Conservation (phyloP, 92 coral and sea anemone genomes). For the Zoanthus gigantus region DNA sequence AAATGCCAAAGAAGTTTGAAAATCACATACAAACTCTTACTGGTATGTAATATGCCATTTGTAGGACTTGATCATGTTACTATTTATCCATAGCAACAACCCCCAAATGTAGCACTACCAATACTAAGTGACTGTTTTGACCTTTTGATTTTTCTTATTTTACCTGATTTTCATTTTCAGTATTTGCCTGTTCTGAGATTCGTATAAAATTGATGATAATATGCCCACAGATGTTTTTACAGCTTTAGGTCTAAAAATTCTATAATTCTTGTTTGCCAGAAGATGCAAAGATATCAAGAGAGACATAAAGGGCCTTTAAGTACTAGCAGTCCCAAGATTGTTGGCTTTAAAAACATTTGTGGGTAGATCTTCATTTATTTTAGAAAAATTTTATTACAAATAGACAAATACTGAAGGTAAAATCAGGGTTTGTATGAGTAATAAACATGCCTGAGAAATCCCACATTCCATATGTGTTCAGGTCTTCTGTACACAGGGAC, state of each 20-base stretch:
- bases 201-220: constrained; percentile 10
- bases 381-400: constrained; percentile 6
- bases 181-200: constrained; percentile 12
- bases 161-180: constrained; percentile 4
- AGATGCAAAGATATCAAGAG: neutral
- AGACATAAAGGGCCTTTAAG: neutral
- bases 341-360: constrained; percentile 2
- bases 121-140: neutral
- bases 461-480: constrained; percentile 16
- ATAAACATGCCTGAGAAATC: constrained; percentile 21
- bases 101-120: neutral
- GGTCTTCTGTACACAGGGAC: constrained; percentile 24
- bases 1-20: constrained; percentile 12
- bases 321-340: neutral
- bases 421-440: constrained; percentile 11
- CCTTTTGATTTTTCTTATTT: constrained; percentile 13
- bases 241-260: neutral
- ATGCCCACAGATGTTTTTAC: constrained; percentile 20
- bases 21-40: constrained; percentile 23
- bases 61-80: neutral
- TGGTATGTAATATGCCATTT: constrained; percentile 15
- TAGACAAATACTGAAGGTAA: constrained; percentile 22
- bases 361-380: neutral
- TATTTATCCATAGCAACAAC: neutral
- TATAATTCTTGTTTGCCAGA: constrained; percentile 10